Percentiles rank a stretch among this genome's conserved stretches.
phyloP scores from a whole-genome alignment of 1,140 invertebrate genomes.

The Brevipalpus yothersi region DNA sequence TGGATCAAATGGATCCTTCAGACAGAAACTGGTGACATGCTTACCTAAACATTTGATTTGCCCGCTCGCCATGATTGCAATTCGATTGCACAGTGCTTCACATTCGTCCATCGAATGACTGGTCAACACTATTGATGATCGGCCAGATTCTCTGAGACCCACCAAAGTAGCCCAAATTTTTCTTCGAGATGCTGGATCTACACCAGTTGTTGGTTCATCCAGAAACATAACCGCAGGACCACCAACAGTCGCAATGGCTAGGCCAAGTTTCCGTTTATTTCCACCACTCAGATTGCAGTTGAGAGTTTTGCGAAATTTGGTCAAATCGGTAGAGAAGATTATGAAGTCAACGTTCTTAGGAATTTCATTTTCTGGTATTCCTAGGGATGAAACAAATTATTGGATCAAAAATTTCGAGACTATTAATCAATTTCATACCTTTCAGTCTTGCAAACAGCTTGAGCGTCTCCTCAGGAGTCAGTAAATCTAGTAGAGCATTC shows the following conservation, averaged over 20 bases:
- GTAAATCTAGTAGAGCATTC: slow-evolving; percentile 50
- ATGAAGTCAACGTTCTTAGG: not conserved
- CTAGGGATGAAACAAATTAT: not conserved
- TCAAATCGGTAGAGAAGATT: not conserved
- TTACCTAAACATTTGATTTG: slow-evolving; percentile 39
- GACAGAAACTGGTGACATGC: slow-evolving; percentile 20
- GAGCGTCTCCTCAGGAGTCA: slow-evolving; percentile 25
- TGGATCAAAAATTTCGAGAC: not conserved
- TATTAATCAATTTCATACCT: not conserved
- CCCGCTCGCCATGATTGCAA: slow-evolving; percentile 71
- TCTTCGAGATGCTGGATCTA: slow-evolving; percentile 27
- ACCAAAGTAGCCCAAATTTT: slow-evolving; percentile 21
- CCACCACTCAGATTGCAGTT: slow-evolving; percentile 31
- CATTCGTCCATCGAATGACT: slow-evolving; percentile 57
- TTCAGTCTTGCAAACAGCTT: not conserved
- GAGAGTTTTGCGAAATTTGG: not conserved
- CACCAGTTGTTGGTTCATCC: slow-evolving; percentile 30
- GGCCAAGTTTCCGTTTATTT: slow-evolving; percentile 81
- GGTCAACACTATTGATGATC: slow-evolving; percentile 3
- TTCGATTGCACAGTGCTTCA: slow-evolving; percentile 53
- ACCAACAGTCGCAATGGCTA: slow-evolving; percentile 59
- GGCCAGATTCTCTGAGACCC: not conserved
- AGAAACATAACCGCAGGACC: slow-evolving; percentile 30
- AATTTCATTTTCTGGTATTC: not conserved
- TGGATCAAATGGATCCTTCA: too few relatives aligned